A percentile compares a stretch with the other conserved stretches of the same genome.
phyloP scores from a whole-genome alignment of 2,797 vertebrate species.

The Galaxias olidus region DNA sequence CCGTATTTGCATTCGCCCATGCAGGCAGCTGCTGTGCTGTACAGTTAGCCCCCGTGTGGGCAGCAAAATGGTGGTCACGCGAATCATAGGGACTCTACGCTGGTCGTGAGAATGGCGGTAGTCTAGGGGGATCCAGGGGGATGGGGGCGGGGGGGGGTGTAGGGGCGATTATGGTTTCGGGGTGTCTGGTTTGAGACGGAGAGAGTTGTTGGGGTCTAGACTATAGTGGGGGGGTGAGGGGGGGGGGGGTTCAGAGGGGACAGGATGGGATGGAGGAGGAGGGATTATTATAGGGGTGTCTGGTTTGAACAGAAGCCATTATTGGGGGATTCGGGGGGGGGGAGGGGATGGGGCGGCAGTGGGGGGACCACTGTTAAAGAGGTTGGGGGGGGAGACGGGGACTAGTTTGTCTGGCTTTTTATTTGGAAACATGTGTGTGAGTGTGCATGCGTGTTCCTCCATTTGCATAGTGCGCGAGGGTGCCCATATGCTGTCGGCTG shows the following conservation, averaged over 20 bases:
- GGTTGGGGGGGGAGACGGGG: constrained; percentile 31
- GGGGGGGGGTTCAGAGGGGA: constrained; percentile 40
- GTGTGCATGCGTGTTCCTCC: constrained; percentile 30
- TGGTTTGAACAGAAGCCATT: constrained; percentile 68
- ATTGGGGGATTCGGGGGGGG: constrained; percentile 52
- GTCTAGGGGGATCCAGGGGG: constrained; percentile 21
- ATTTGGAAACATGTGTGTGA: constrained; percentile 66
- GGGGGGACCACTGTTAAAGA: no score
- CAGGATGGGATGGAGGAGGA: constrained; percentile 18
- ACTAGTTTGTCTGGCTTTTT: constrained; percentile 58
- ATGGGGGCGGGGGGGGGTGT: background rate
- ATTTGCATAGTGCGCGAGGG: constrained; percentile 75
- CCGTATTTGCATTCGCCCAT: constrained; percentile 65
- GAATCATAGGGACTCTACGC: constrained; percentile 62
- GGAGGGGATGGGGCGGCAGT: constrained; percentile 19
- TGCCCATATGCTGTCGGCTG: constrained; percentile 63
- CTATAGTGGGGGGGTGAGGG: constrained; percentile 28
- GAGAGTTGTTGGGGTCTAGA: constrained; percentile 55
- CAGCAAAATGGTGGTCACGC: constrained; percentile 70
- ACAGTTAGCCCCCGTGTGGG: constrained; percentile 66
- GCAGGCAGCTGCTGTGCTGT: constrained; percentile 62
- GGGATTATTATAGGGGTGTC: constrained; percentile 43
- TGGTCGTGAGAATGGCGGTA: constrained; percentile 57
- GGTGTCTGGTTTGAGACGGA: constrained; percentile 5
- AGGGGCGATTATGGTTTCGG: background rate